A percentile compares a stretch with the other conserved stretches of the same genome.
Evolutionary conservation across 2,113 vertebrate species (phyloP).

Genomic region (Amblyornis subalaris): DNA sequence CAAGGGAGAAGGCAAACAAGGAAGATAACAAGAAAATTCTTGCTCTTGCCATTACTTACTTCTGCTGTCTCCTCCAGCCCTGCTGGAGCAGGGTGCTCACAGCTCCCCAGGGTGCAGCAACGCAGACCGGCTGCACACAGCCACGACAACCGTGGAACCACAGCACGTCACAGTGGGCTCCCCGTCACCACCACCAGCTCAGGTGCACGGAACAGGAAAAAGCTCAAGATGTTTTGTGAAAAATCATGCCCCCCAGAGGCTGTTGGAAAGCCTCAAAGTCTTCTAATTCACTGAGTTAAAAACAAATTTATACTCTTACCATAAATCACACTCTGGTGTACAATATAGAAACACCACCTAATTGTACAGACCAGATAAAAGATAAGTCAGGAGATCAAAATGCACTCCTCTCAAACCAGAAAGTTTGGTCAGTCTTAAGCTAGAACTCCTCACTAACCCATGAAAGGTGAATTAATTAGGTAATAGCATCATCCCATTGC

Average conservation of each 20-base stretch:
- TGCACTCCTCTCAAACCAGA: neutral
- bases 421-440: neutral
- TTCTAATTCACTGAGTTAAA: neutral
- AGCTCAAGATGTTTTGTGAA: neutral
- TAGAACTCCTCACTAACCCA: neutral
- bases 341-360: neutral
- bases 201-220: neutral
- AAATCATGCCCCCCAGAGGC: neutral
- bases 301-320: neutral
- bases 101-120: neutral
- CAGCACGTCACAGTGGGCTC: neutral
- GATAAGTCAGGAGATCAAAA: neutral
- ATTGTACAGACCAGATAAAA: rapidly evolving
- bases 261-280: neutral
- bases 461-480: neutral
- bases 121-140: rapidly evolving
- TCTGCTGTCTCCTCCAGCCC: neutral
- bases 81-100: neutral
- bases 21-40: neutral
- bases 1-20: neutral
- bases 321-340: neutral
- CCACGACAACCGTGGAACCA: neutral
- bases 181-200: neutral
- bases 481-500: neutral
- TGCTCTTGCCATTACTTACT: neutral